These are phyloP conservation scores for Muntiacus muntjak DNA, from an alignment of 2,113 vertebrate species.

Conservation along the genomic window DNA sequence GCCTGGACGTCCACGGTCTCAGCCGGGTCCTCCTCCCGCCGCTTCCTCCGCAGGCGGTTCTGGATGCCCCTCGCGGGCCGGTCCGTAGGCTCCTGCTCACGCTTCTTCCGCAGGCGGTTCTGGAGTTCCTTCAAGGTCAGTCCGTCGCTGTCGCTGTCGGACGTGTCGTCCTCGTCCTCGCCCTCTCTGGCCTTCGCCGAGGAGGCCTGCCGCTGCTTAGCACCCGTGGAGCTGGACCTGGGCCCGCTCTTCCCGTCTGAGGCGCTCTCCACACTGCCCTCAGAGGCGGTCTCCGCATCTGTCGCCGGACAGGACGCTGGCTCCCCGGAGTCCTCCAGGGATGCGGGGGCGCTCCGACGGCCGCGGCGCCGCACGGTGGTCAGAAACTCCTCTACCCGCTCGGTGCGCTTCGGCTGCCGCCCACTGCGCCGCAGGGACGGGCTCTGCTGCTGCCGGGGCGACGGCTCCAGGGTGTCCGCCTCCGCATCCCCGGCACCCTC, in stretches of 20 bases:
- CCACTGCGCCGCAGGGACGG: constrained; percentile 84
- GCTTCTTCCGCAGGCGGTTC: constrained; percentile 80
- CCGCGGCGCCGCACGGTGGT: constrained; percentile 85
- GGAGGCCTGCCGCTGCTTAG: constrained; percentile 38
- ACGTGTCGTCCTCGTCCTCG: constrained; percentile 76
- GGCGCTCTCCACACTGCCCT: constrained; percentile 91
- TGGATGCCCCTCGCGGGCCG: constrained; percentile 83
- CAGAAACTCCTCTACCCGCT: constrained; percentile 94
- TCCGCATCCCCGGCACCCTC: constrained; percentile 86
- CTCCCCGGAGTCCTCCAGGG: constrained; percentile 84
- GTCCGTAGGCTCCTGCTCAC: constrained; percentile 74
- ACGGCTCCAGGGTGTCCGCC: constrained; percentile 73
- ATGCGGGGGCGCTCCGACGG: constrained; percentile 74
- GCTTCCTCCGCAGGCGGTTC: constrained; percentile 76
- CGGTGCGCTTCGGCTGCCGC: constrained; percentile 81
- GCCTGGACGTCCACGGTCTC: constrained; percentile 2
- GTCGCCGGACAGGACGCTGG: constrained; percentile 81
- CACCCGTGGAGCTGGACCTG: constrained; percentile 36
- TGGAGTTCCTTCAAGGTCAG: constrained; percentile 90
- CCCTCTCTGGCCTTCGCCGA: constrained; percentile 60
- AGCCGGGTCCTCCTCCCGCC: constrained; percentile 44
- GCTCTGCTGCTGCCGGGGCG: constrained; percentile 76
- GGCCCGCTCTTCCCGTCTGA: constrained; percentile 80
- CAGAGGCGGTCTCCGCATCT: constrained; percentile 88
- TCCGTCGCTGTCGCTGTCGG: constrained; percentile 88